These are phyloP conservation scores for Sceloporus tristichus DNA, from an alignment of 2,113 vertebrate genomes.

Conservation along the genomic window DNA sequence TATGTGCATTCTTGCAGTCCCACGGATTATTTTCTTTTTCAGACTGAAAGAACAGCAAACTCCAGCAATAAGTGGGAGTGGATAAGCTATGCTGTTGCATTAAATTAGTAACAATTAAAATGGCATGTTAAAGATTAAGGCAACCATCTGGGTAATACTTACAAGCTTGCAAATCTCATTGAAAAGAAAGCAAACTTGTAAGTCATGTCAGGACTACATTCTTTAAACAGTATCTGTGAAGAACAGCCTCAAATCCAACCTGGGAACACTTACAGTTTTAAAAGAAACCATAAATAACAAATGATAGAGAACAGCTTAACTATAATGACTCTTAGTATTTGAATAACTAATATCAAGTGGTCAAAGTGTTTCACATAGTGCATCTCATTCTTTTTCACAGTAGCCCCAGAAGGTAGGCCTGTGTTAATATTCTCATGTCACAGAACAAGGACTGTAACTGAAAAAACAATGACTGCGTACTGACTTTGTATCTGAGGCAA, in stretches of 20 bases:
- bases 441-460: not conserved
- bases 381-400: not conserved
- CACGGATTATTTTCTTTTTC: not conserved
- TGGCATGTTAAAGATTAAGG: conserved; percentile 11
- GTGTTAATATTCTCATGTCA: not conserved
- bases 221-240: conserved; percentile 9
- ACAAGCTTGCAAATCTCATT: conserved; percentile 22
- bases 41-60: conserved; percentile 22
- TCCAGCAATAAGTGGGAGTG: not conserved
- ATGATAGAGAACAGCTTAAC: not conserved
- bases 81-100: conserved; percentile 9
- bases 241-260: conserved; percentile 1
- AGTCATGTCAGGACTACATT: conserved; percentile 15
- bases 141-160: conserved; percentile 16
- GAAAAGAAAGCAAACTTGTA: conserved; percentile 30
- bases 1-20: not conserved
- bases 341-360: not conserved
- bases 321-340: not conserved
- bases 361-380: not conserved
- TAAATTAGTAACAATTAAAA: conserved; percentile 22
- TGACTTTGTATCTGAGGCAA: not conserved
- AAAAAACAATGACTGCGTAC: not conserved
- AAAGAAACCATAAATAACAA: not conserved
- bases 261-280: not conserved
- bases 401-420: not conserved